Evolutionary conservation across 2,888 invertebrate species (phyloP).

Genomic region (Hylaea fasciaria): DNA sequence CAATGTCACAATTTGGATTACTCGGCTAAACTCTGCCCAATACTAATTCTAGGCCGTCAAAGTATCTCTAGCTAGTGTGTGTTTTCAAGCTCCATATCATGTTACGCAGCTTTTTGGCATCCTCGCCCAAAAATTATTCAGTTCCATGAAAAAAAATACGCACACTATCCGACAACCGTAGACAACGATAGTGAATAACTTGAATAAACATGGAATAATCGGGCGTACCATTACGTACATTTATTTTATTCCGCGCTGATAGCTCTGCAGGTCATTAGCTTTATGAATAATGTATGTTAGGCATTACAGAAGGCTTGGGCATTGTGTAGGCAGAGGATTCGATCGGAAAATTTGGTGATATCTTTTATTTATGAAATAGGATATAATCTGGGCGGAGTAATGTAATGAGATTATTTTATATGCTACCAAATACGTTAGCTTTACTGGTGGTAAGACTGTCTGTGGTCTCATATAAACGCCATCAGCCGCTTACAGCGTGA

Average conservation of each 20-base stretch:
- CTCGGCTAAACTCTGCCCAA: no score
- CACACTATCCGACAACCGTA: not conserved
- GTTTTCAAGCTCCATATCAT: no score
- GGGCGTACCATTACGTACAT: conserved; percentile 34
- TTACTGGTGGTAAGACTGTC: no score
- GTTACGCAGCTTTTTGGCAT: no score
- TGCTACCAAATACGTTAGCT: not conserved
- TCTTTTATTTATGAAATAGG: conserved; percentile 27
- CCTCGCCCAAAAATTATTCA: no score
- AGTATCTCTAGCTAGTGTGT: no score
- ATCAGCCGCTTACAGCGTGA: no score
- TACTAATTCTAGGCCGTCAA: no score
- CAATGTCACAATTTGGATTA: no score
- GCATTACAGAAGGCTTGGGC: conserved; percentile 12
- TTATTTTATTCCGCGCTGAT: conserved; percentile 21
- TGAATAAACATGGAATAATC: conserved; percentile 22
- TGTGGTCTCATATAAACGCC: no score
- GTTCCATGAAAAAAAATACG: not conserved
- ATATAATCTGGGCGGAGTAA: conserved; percentile 4
- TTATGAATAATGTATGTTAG: conserved; percentile 35
- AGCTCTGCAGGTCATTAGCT: conserved; percentile 31
- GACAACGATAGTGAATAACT: conserved; percentile 29
- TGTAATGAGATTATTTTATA: conserved; percentile 13
- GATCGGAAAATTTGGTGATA: conserved; percentile 23
- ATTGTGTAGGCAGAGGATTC: conserved; percentile 15